A percentile compares a stretch with the other conserved stretches of the same genome.
phyloP scores from a whole-genome alignment of 2,888 invertebrate species.

The Rhagium mordax region DNA sequence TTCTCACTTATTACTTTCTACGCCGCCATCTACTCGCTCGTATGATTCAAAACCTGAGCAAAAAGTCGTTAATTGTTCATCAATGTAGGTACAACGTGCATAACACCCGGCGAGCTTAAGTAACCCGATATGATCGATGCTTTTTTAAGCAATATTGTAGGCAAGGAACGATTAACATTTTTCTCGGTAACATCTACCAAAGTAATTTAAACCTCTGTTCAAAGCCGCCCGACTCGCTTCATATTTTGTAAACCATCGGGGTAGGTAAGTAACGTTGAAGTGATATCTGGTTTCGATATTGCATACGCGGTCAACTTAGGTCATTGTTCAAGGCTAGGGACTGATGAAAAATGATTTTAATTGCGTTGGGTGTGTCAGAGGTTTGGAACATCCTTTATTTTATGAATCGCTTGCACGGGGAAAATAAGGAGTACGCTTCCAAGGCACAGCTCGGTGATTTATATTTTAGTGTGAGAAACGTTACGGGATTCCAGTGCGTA shows the following conservation, averaged over 20 bases:
- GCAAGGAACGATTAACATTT: constrained; percentile 33
- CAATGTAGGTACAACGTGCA: constrained; percentile 30
- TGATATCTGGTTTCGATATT: constrained; percentile 36
- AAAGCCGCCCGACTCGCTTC: constrained; percentile 24
- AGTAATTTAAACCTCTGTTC: constrained; percentile 32
- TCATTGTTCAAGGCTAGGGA: constrained; percentile 23
- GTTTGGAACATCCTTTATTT: neutral
- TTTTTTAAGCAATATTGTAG: constrained; percentile 30
- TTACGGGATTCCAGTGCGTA: too few species aligned
- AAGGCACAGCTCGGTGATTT: neutral
- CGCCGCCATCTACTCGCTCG: neutral
- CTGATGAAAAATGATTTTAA: neutral
- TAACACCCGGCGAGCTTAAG: constrained; percentile 33
- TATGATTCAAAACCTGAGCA: neutral
- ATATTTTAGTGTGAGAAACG: neutral
- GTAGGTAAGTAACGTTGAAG: constrained; percentile 24
- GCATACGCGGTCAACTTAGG: constrained; percentile 15
- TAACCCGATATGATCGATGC: constrained; percentile 30
- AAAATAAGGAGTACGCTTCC: neutral
- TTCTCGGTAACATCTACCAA: constrained; percentile 24
- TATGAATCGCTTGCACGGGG: neutral
- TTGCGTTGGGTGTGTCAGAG: neutral
- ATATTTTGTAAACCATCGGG: constrained; percentile 33
- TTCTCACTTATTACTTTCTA: neutral
- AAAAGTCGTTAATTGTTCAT: constrained; percentile 23